phyloP scores from a whole-genome alignment of 2,888 invertebrate genomes.

The Podabrus alpinus region DNA sequence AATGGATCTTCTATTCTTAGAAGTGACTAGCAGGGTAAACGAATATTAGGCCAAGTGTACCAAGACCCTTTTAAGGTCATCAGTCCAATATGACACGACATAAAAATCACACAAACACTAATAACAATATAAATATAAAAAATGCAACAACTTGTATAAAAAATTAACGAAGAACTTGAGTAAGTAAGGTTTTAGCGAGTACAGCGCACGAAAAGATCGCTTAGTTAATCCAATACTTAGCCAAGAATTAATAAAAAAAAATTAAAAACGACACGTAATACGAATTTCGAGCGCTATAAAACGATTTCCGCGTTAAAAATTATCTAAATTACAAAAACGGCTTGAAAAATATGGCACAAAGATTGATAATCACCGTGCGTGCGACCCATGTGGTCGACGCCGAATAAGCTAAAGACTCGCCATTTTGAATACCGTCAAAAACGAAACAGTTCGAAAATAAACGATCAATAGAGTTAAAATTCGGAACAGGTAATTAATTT shows the following conservation, averaged over 20 bases:
- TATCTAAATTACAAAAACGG: conserved; percentile 8
- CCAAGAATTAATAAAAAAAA: neutral
- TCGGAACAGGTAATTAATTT: neutral
- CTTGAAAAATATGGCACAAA: conserved; percentile 19
- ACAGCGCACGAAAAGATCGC: conserved; percentile 29
- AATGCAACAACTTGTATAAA: neutral
- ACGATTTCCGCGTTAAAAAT: conserved; percentile 7
- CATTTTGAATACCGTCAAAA: conserved; percentile 44
- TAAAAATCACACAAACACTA: conserved; percentile 1
- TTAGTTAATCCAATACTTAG: conserved; percentile 14
- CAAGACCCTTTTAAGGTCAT: conserved; percentile 42
- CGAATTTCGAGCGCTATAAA: neutral
- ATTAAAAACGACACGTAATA: conserved; percentile 8
- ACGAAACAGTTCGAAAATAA: neutral
- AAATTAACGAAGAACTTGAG: conserved; percentile 6
- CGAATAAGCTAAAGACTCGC: conserved; percentile 49
- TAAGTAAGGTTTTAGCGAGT: conserved; percentile 8
- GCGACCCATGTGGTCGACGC: conserved; percentile 59
- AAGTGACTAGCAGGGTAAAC: conserved; percentile 44
- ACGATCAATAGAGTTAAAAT: neutral
- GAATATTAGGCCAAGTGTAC: conserved; percentile 34
- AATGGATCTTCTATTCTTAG: conserved; percentile 48
- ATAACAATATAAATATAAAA: neutral
- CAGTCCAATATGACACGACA: conserved; percentile 20
- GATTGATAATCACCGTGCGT: conserved; percentile 52